These are phyloP conservation scores for Porites evermanni DNA, from an alignment of 92 coral and sea anemone genomes.

Conservation along the genomic window DNA sequence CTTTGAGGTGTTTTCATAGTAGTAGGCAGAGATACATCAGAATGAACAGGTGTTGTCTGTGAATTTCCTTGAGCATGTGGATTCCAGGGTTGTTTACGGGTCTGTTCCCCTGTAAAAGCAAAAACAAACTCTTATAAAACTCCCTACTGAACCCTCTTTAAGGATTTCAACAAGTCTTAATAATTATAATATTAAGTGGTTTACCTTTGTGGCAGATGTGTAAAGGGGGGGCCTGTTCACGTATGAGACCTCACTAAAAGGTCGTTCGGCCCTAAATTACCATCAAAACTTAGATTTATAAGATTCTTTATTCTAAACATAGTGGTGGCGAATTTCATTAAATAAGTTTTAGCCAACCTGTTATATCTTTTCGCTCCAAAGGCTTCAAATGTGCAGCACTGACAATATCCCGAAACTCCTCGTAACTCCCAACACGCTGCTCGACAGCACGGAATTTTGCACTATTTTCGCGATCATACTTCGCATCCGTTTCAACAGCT, in stretches of 20 bases:
- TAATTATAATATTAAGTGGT: too few relatives aligned
- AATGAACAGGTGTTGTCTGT: background rate
- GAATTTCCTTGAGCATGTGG: conserved; percentile 66
- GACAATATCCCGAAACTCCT: conserved; percentile 96
- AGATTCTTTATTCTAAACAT: background rate
- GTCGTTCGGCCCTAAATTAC: too few relatives aligned
- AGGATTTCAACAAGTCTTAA: too few relatives aligned
- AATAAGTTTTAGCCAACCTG: conserved; percentile 46
- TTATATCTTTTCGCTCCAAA: conserved; percentile 86
- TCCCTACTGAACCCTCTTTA: background rate
- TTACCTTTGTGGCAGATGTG: too few relatives aligned
- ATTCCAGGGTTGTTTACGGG: conserved; percentile 87
- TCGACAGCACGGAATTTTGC: conserved; percentile 99
- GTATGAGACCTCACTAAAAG: too few relatives aligned
- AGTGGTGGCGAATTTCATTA: background rate
- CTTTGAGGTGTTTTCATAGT: conserved; percentile 63
- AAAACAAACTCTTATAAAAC: background rate
- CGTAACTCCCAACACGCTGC: conserved; percentile 93
- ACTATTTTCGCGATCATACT: conserved; percentile 92
- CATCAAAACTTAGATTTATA: background rate
- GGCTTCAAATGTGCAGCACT: conserved; percentile 97
- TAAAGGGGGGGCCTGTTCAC: too few relatives aligned
- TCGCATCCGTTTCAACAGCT: conserved; percentile 95
- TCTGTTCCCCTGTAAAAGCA: conserved; percentile 23
- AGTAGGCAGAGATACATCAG: conserved; percentile 12